Base-by-base conservation (phyloP, 2,797 vertebrate genomes). In the Acropternis orthonyx region DNA sequence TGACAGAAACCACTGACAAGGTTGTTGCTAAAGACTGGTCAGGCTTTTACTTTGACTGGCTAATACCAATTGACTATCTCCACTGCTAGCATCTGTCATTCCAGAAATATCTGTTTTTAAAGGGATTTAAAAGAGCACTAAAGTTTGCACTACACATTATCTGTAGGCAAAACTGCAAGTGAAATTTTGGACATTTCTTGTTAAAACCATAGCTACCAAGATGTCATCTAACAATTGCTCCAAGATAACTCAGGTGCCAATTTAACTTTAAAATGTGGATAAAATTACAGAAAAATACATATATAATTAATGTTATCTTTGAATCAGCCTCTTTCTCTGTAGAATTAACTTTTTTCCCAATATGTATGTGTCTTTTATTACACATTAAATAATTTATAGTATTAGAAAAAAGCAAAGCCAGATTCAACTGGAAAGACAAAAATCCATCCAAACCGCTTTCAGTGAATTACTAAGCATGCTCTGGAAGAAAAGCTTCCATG, bases 31-130 rank as follows among this genome's bases (percentile, higher is more conserved):
- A 88, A 78, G 65, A 80, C 72, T 74, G 68, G 72, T 61, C 84
- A 87, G 17, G 69, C 48, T 86, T 93, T 76, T 48, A 48, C 26
- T 93, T 78, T 68, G 51, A 27, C 7, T 27, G 51, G 41, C 34
- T 89, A 88, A 32, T 34, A 66, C 20, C 61, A 63, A 34, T 20
- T 37, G 56, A 28, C 27, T 73, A 56, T 46, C 59, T 76, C 56
- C 3, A 3, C 22, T 71, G 67, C 37, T 67, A 54, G 27, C 71
- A 93, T 65, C 52, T 82, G 55, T 51, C 46, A 72, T 52, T 48
- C 48, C 62, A 85, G 41, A 91, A 95, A 95, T 78, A 77, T 8
- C 37, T 89, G 43, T 10, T 95, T 93, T 81, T 37, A 92, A 92
- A 69, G 46, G 6, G 10, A 55, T 74, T 82, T 89, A 75, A 72